Evolutionary conservation across 2,797 vertebrate species (phyloP).

Genomic region (Phrynocephalus vlangalii): DNA sequence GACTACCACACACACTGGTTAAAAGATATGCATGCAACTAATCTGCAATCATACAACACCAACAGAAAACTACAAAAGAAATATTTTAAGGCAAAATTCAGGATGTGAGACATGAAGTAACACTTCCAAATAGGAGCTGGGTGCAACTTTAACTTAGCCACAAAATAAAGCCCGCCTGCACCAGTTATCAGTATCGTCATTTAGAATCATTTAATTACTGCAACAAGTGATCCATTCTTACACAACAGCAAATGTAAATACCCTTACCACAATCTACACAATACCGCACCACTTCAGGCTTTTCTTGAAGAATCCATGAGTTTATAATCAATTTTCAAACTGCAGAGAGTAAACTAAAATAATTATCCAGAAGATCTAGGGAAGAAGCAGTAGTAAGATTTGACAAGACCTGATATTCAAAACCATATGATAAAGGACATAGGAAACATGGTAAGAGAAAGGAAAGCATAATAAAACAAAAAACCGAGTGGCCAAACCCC

Average conservation of each 20-base stretch:
- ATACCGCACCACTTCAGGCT: background rate
- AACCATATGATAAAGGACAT: background rate
- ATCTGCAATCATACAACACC: background rate
- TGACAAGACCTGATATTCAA: background rate
- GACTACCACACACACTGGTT: background rate
- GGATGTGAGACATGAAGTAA: background rate
- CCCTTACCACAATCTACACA: background rate
- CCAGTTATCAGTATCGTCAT: background rate
- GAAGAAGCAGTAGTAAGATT: background rate
- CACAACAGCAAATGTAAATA: background rate
- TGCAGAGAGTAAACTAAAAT: slow-evolving; percentile 1
- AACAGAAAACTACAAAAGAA: background rate
- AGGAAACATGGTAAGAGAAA: background rate
- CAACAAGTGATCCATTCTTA: background rate
- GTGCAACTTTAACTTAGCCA: background rate
- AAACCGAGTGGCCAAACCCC: background rate
- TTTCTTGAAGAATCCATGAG: background rate
- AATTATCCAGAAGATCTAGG: background rate
- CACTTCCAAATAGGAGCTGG: background rate
- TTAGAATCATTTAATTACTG: background rate
- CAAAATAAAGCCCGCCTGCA: background rate
- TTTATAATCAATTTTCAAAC: background rate
- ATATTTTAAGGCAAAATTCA: background rate
- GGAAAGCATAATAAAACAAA: slow-evolving; percentile 2
- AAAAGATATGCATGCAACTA: background rate